Conservation (phyloP, 2,113 vertebrate species). For the Lophius piscatorius region DNA sequence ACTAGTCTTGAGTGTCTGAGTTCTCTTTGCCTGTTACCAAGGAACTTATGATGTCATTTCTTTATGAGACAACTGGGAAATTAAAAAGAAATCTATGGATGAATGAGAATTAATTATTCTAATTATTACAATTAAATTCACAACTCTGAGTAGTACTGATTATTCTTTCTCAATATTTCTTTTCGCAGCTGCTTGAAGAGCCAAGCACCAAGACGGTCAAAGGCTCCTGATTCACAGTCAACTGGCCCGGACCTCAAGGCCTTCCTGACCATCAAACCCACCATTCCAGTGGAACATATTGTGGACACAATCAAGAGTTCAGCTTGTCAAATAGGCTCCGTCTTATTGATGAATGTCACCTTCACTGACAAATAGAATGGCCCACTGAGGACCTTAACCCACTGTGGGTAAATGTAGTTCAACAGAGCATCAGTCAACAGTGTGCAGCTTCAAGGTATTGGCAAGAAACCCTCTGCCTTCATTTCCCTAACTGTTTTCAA, state of each 20-base stretch:
- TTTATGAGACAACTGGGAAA: conserved; percentile 19
- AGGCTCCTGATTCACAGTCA: conserved; percentile 11
- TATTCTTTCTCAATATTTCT: conserved; percentile 41
- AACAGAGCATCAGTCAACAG: conserved; percentile 40
- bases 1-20: conserved; percentile 14
- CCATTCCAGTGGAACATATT: background rate
- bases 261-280: conserved; percentile 4
- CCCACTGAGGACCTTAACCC: conserved; percentile 8
- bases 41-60: conserved; percentile 30
- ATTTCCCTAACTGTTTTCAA: conserved; percentile 57
- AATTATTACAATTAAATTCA: conserved; percentile 10
- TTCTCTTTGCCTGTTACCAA: conserved; percentile 22
- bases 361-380: conserved; percentile 28
- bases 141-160: conserved; percentile 29
- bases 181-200: conserved; percentile 51
- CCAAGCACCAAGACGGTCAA: conserved; percentile 35
- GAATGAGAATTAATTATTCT: conserved; percentile 3
- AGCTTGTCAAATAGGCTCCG: conserved; percentile 6
- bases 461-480: conserved; percentile 47
- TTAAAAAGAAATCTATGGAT: conserved; percentile 30
- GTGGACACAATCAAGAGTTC: conserved; percentile 10
- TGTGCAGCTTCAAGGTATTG: conserved; percentile 48
- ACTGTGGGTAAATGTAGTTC: conserved; percentile 18
- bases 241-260: background rate
- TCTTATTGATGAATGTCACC: conserved; percentile 19